These are phyloP conservation scores for Melieria crassipennis DNA, from an alignment of 2,888 invertebrate genomes.

Conservation along the genomic window DNA sequence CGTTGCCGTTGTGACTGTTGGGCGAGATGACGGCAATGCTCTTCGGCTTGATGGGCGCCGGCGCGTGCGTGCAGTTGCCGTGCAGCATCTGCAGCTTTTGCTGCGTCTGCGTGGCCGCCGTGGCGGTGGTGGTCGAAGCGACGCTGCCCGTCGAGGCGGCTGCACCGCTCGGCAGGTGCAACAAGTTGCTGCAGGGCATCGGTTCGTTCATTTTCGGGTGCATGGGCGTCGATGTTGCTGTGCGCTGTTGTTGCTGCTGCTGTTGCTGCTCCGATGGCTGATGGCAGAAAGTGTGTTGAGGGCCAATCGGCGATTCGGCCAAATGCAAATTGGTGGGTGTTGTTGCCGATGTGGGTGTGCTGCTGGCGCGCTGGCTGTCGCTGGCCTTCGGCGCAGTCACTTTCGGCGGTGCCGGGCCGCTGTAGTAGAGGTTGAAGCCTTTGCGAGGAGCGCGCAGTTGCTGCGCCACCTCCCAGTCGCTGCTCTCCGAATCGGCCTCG, in stretches of 20 bases:
- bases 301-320: too few species aligned
- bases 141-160: background rate
- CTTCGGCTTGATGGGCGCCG: conserved; percentile 48
- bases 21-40: conserved; percentile 60
- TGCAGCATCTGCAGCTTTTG: conserved; percentile 42
- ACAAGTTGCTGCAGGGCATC: too few species aligned
- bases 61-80: conserved; percentile 43
- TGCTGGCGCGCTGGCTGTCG: background rate
- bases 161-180: too few species aligned
- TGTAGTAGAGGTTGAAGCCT: conserved; percentile 12
- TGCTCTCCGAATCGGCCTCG: conserved; percentile 72
- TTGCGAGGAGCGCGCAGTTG: conserved; percentile 40
- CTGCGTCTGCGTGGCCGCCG: conserved; percentile 38
- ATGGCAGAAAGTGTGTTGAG: background rate
- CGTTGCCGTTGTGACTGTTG: conserved; percentile 44
- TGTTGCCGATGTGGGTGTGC: conserved; percentile 17
- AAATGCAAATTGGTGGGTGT: background rate
- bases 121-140: background rate
- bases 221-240: conserved; percentile 1
- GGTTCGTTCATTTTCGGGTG: conserved; percentile 26
- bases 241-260: conserved; percentile 22
- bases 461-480: conserved; percentile 57
- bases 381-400: conserved; percentile 11
- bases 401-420: conserved; percentile 23
- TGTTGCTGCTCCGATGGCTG: background rate